phyloP scores from a whole-genome alignment of 2,888 invertebrate genomes.

The Tetragonula carbonaria region DNA sequence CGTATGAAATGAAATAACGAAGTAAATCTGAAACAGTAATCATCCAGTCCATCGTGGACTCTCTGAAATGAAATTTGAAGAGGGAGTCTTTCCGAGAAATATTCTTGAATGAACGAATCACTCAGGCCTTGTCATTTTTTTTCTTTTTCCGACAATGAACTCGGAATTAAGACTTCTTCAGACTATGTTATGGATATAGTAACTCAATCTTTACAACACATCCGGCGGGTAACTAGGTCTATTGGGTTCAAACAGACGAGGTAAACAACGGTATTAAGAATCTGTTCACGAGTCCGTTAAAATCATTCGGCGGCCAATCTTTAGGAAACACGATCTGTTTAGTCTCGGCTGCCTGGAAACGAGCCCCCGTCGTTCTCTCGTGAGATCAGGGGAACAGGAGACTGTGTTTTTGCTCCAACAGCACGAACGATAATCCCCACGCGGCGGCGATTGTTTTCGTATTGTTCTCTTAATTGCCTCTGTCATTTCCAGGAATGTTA shows the following conservation, averaged over 20 bases:
- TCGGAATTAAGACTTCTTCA: constrained; percentile 38
- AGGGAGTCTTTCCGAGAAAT: background rate
- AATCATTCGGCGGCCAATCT: constrained; percentile 77
- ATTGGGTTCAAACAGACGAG: constrained; percentile 38
- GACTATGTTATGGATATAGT: constrained; percentile 52
- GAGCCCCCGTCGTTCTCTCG: constrained; percentile 66
- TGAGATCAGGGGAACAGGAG: constrained; percentile 68
- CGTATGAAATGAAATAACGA: too few relatives aligned
- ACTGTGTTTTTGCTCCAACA: constrained; percentile 64
- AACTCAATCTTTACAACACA: constrained; percentile 69
- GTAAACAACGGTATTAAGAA: constrained; percentile 59
- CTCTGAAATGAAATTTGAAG: background rate
- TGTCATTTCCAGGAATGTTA: constrained; percentile 15
- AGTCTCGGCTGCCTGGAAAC: constrained; percentile 72
- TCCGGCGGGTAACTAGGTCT: constrained; percentile 51
- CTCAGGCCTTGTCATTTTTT: background rate
- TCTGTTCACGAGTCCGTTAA: constrained; percentile 75
- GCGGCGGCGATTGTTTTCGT: constrained; percentile 71
- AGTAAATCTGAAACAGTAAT: background rate
- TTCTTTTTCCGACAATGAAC: background rate
- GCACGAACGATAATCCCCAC: constrained; percentile 47
- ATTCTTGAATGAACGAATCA: background rate
- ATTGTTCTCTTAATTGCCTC: constrained; percentile 73
- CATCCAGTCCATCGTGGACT: background rate
- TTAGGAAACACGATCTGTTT: constrained; percentile 81